Percentiles rank a stretch among this genome's conserved stretches.
These are phyloP conservation scores for Halyomorpha halys DNA, from an alignment of 1,140 invertebrate species.

Conservation along the genomic window DNA sequence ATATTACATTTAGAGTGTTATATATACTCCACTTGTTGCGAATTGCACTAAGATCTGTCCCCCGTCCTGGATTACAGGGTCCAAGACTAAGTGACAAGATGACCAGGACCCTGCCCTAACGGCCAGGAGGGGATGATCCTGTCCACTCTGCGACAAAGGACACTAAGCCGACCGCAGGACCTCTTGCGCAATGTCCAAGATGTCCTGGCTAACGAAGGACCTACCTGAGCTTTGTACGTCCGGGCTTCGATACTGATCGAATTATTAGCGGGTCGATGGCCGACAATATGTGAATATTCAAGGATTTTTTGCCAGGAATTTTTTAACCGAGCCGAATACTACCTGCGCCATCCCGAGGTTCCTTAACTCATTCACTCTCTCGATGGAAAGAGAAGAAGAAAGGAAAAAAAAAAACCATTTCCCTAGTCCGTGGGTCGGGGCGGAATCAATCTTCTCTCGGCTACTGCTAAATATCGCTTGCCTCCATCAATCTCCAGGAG, in stretches of 20 bases:
- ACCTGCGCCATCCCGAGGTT: background rate
- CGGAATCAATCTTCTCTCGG: background rate
- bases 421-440: background rate
- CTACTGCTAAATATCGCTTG: too few species aligned
- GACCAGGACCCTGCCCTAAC: background rate
- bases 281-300: constrained; percentile 18
- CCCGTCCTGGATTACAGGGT: background rate
- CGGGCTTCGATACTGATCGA: constrained; percentile 7
- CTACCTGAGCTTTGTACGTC: background rate
- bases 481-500: too few species aligned
- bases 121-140: background rate
- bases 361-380: background rate
- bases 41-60: background rate
- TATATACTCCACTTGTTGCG: too few species aligned
- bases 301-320: background rate
- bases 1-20: too few species aligned
- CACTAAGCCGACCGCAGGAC: background rate
- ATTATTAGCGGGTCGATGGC: constrained; percentile 9
- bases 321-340: background rate
- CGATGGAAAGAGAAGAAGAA: background rate
- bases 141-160: background rate
- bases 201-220: background rate
- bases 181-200: background rate
- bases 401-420: background rate
- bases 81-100: background rate